Evolutionary conservation across 2,797 vertebrate species (phyloP), one percentile per base, ranked within the genome.

Genomic region (Yasuhikotakia modesta): DNA sequence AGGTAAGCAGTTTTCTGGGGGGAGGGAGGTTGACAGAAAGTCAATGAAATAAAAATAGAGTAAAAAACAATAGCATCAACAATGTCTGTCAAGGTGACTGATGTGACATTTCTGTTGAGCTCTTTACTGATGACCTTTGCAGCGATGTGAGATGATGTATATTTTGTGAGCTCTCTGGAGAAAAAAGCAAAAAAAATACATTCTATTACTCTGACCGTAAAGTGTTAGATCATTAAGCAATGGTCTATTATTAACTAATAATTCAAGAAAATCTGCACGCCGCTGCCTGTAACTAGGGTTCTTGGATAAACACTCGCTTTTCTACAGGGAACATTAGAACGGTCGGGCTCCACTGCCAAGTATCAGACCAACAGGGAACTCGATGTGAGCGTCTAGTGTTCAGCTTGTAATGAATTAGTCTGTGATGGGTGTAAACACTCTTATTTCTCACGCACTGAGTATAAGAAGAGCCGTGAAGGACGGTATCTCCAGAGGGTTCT

Each of bases 391-490:
- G 67, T 71, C 32, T 70, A 50, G 76, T 30, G 32, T 71, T 71
- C 48, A 71, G 48, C 22, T 71, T 17, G 50, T 60, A 78, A 71
- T 64, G 32, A 71, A 78, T 78, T 71, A 63, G 68, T 32, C 46
- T 24, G 46, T 64, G 48, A 78, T 71, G 58, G 45, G 30, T 70
- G 68, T 78, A 64, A 71, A 78, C 76, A 64, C 30, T 71, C 32
- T 71, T 65, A 71, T 65, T 64, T 65, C 46, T 46, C 17, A 65
- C 55, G 53, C n/a, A 3, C 21, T 22, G 13, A 65, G 71, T 32
- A 35, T 30, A 30, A 68, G 13, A 22, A 22, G 50, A 71, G 48
- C 60, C 14, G 13, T 64, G 48, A 71, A 78, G 76, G 48, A 71
- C 60, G 46, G 46, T 55, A 22, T 64, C 68, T 64, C 48, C 48